phyloP scores from a whole-genome alignment of 2,888 invertebrate species.

The Hirtodrosophila confusa region DNA sequence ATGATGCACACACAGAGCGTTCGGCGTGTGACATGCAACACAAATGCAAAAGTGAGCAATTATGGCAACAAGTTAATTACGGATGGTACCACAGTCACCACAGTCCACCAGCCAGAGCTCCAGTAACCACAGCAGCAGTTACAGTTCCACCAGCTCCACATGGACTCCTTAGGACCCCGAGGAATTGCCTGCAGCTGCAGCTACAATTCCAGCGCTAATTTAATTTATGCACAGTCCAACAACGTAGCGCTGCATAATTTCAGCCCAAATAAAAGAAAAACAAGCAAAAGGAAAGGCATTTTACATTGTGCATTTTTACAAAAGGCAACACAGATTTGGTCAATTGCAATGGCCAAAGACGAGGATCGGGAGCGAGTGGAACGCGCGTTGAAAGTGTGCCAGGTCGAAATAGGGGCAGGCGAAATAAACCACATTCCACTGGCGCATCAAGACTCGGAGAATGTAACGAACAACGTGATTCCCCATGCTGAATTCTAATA shows the following conservation, averaged over 20 bases:
- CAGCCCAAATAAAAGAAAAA: constrained; percentile 21
- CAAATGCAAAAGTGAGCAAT: constrained; percentile 76
- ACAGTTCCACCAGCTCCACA: constrained; percentile 18
- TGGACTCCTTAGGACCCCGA: constrained; percentile 38
- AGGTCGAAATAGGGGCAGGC: constrained; percentile 20
- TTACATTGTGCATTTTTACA: constrained; percentile 41
- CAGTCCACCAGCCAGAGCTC: constrained; percentile 3
- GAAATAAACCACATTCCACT: constrained; percentile 16
- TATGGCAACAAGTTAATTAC: constrained; percentile 81
- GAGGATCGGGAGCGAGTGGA: constrained; percentile 8
- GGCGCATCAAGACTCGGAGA: constrained; percentile 1
- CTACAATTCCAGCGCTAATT: constrained; percentile 51
- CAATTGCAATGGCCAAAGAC: constrained; percentile 9
- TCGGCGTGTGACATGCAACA: constrained; percentile 67
- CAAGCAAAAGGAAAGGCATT: constrained; percentile 47
- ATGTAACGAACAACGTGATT: neutral
- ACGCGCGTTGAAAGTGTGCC: constrained; percentile 50
- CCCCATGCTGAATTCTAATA: neutral
- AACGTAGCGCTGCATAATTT: constrained; percentile 39
- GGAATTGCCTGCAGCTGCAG: constrained; percentile 43
- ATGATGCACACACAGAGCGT: constrained; percentile 3
- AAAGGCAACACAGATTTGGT: constrained; percentile 32
- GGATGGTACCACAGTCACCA: constrained; percentile 23
- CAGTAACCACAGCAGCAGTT: constrained; percentile 10
- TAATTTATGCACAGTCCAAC: constrained; percentile 64